Percentiles rank a stretch among this genome's conserved stretches.
Evolutionary conservation across 2,888 invertebrate genomes (phyloP).

Genomic region (Apamea crenata): DNA sequence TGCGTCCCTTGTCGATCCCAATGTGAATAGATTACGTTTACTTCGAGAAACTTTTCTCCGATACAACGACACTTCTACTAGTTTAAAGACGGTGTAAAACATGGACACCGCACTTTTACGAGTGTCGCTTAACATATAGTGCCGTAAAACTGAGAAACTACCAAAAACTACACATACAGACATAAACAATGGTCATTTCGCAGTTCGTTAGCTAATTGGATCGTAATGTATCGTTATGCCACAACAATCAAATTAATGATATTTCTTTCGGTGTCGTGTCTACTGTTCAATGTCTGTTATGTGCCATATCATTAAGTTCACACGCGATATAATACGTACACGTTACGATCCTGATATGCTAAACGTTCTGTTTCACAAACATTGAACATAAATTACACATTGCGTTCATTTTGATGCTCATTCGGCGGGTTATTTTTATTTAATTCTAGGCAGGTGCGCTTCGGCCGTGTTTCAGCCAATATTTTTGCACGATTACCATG

Average conservation of each 20-base stretch:
- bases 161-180: constrained; percentile 78
- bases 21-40: constrained; percentile 78
- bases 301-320: constrained; percentile 60
- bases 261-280: constrained; percentile 66
- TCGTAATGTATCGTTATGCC: constrained; percentile 77
- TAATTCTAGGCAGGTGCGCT: constrained; percentile 88
- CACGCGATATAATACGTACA: constrained; percentile 57
- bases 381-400: constrained; percentile 80
- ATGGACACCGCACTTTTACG: constrained; percentile 85
- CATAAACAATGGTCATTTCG: constrained; percentile 82
- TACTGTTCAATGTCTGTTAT: constrained; percentile 42
- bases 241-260: constrained; percentile 74
- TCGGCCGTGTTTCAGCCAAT: constrained; percentile 83
- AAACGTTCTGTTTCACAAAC: constrained; percentile 80
- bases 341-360: constrained; percentile 73
- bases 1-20: constrained; percentile 70
- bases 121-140: constrained; percentile 86
- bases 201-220: constrained; percentile 85
- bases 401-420: constrained; percentile 81
- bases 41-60: constrained; percentile 76
- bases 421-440: constrained; percentile 88
- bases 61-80: constrained; percentile 79
- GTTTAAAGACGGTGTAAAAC: constrained; percentile 87
- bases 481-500: constrained; percentile 90
- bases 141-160: constrained; percentile 83